Evolutionary conservation across 2,888 invertebrate genomes (phyloP).

Genomic region (Aspidapion aeneum): DNA sequence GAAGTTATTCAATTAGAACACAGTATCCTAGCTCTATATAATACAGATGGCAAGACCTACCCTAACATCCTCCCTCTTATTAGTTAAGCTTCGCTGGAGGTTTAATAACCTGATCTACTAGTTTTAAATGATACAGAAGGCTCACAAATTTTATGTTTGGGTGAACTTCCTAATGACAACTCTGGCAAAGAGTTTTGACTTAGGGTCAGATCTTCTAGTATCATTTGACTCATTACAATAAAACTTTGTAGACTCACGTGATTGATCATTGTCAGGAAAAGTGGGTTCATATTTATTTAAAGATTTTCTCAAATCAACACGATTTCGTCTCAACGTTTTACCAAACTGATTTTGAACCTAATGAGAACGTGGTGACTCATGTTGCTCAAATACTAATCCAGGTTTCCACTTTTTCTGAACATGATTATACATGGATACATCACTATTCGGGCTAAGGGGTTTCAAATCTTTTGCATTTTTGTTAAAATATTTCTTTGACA

Average conservation of each 20-base stretch:
- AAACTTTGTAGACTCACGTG: neutral
- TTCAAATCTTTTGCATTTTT: neutral
- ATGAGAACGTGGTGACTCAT: neutral
- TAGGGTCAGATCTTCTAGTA: neutral
- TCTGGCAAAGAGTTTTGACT: neutral
- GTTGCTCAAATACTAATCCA: neutral
- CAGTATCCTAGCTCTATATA: too few relatives aligned
- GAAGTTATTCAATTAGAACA: too few relatives aligned
- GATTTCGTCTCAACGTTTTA: neutral
- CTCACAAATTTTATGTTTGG: too few relatives aligned
- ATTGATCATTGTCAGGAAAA: neutral
- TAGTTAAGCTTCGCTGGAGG: too few relatives aligned
- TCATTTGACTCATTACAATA: neutral
- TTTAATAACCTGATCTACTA: too few relatives aligned
- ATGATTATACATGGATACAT: neutral
- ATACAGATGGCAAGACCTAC: too few relatives aligned
- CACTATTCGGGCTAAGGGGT: neutral
- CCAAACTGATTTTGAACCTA: neutral
- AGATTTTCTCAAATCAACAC: neutral
- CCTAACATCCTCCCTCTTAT: too few relatives aligned
- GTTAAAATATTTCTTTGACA: neutral
- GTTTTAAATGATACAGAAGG: too few relatives aligned
- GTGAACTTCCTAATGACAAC: neutral
- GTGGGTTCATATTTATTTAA: neutral
- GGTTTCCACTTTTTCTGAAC: neutral